Conservation (phyloP, 2,113 vertebrate genomes). For the rat (Rattus norvegicus) region DNA sequence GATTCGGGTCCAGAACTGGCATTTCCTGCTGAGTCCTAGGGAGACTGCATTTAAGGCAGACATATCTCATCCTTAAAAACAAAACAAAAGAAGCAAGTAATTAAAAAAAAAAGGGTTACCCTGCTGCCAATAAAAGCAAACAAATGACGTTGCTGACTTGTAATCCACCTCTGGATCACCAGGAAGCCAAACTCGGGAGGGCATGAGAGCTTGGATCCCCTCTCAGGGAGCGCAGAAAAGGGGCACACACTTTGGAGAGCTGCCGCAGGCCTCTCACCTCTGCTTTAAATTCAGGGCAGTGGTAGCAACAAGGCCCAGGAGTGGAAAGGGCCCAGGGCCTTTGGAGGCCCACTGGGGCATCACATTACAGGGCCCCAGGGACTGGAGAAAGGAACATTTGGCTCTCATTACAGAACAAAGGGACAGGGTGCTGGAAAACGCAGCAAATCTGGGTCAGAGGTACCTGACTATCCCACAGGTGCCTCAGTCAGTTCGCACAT, state of each 20-base stretch:
- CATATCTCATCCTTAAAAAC: background rate
- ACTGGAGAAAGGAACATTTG: conserved; percentile 79
- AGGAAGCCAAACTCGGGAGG: background rate
- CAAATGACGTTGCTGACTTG: background rate
- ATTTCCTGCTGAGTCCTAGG: background rate
- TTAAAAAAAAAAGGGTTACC: background rate
- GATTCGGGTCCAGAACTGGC: background rate
- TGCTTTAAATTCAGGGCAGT: conserved; percentile 54
- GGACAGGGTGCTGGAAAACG: conserved; percentile 79
- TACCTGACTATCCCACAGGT: conserved; percentile 83
- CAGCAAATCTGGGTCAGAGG: conserved; percentile 79
- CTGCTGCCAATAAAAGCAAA: background rate
- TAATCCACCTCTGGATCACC: background rate
- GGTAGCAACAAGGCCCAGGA: conserved; percentile 52
- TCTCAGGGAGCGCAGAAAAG: background rate
- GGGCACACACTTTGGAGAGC: background rate
- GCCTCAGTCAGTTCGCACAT: conserved; percentile 84
- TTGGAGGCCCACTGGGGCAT: conserved; percentile 57
- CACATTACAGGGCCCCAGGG: conserved; percentile 76
- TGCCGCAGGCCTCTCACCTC: background rate
- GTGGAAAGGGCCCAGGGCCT: conserved; percentile 49
- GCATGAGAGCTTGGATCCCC: background rate
- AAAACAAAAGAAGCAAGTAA: background rate
- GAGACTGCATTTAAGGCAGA: background rate
- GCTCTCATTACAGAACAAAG: conserved; percentile 83